These are phyloP conservation scores for Zaprionus kolodkinae DNA, from an alignment of 1,140 invertebrate genomes.

Conservation along the genomic window DNA sequence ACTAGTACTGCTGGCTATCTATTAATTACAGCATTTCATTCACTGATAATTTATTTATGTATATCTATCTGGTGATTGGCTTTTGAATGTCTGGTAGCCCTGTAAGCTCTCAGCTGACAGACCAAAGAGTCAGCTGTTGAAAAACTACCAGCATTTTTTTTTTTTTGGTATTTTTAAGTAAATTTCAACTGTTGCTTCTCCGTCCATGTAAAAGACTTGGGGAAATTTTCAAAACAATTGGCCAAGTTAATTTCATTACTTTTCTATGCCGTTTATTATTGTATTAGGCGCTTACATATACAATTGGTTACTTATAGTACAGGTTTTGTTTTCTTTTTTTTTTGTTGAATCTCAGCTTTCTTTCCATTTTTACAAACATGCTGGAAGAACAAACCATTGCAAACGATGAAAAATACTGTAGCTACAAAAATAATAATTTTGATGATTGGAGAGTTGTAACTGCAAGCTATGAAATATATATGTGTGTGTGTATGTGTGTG, in stretches of 20 bases:
- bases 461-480: slow-evolving; percentile 24
- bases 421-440: slow-evolving; percentile 36
- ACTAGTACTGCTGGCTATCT: slow-evolving; percentile 27
- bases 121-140: slow-evolving; percentile 13
- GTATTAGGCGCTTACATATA: slow-evolving; percentile 66
- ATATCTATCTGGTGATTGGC: slow-evolving; percentile 21
- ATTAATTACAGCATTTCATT: slow-evolving; percentile 51
- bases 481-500: slow-evolving; percentile 8
- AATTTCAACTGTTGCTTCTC: slow-evolving; percentile 9
- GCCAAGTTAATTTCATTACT: slow-evolving; percentile 13
- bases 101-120: slow-evolving; percentile 17
- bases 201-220: not conserved
- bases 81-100: slow-evolving; percentile 25
- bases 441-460: slow-evolving; percentile 12
- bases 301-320: slow-evolving; percentile 76
- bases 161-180: slow-evolving; percentile 27
- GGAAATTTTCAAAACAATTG: not conserved
- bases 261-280: slow-evolving; percentile 68
- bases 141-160: slow-evolving; percentile 3
- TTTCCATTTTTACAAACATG: slow-evolving; percentile 51
- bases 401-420: slow-evolving; percentile 71
- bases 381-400: slow-evolving; percentile 78
- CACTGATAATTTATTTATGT: slow-evolving; percentile 53
- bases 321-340: slow-evolving; percentile 61
- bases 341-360: slow-evolving; percentile 72